phyloP scores from a whole-genome alignment of 92 coral and sea anemone genomes.

The Plumapathes pennacea region DNA sequence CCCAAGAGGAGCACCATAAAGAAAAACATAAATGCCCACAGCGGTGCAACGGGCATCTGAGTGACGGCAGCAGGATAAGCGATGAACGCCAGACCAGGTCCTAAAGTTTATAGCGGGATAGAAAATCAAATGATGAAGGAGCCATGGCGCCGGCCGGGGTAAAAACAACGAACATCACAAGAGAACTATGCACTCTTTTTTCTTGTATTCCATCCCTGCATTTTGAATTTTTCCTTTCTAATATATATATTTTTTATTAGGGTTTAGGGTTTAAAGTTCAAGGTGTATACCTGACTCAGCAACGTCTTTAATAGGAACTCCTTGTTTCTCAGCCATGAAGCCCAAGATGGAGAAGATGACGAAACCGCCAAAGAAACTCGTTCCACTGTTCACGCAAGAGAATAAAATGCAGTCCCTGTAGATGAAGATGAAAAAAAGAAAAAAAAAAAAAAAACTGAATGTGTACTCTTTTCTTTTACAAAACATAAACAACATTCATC shows the following conservation, averaged over 20 bases:
- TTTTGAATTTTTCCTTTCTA: no score
- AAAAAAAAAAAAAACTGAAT: no score
- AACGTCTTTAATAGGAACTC: conserved; percentile 22
- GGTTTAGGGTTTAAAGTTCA: background rate
- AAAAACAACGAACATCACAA: no score
- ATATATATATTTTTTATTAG: no score
- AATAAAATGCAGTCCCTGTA: conserved; percentile 36
- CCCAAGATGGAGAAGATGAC: conserved; percentile 46
- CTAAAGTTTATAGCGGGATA: no score
- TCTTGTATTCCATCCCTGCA: no score
- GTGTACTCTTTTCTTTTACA: no score
- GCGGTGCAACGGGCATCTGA: conserved; percentile 50
- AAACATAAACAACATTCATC: no score
- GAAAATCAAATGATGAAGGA: no score
- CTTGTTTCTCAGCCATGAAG: conserved; percentile 46
- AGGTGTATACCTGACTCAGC: conserved; percentile 20
- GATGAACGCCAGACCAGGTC: conserved; percentile 47
- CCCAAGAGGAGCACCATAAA: conserved; percentile 42
- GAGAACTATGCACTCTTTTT: no score
- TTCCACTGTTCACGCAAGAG: conserved; percentile 40
- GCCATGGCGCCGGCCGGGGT: no score
- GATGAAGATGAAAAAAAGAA: background rate
- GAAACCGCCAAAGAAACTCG: conserved; percentile 47
- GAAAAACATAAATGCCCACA: conserved; percentile 45
- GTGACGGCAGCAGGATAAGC: conserved; percentile 56